Conservation (phyloP, 1,140 invertebrate species). For the Eurosta solidaginis region DNA sequence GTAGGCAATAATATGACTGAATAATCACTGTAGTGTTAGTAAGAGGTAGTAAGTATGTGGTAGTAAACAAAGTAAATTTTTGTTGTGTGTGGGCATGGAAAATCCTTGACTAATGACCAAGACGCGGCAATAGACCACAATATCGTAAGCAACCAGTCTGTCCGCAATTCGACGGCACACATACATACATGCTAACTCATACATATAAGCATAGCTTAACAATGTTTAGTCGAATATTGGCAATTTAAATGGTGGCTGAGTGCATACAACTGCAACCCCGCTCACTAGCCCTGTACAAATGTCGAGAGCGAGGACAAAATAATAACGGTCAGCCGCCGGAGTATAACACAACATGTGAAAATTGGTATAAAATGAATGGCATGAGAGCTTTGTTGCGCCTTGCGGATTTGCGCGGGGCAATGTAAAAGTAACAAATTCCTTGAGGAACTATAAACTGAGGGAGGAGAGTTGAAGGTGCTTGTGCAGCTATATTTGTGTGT, state of each 20-base stretch:
- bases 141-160: not conserved
- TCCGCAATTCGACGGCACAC: too few species aligned
- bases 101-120: conserved; percentile 56
- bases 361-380: not conserved
- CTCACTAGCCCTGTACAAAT: not conserved
- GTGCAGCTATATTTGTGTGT: not conserved
- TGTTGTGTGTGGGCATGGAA: conserved; percentile 30
- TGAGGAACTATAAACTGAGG: not conserved
- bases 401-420: not conserved
- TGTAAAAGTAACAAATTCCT: not conserved
- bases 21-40: not conserved
- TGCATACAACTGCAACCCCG: not conserved
- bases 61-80: not conserved
- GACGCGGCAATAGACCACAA: conserved; percentile 34
- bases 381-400: too few species aligned
- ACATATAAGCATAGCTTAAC: too few species aligned
- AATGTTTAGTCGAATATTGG: too few species aligned
- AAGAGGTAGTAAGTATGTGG: not conserved
- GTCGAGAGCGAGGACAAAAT: conserved; percentile 6
- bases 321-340: not conserved
- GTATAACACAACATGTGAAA: not conserved
- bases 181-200: too few species aligned
- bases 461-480: not conserved
- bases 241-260: not conserved
- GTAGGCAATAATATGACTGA: not conserved